Evolutionary conservation across 2,888 invertebrate species (phyloP), one percentile per base, ranked within the genome.

Genomic region (Eudemis profundana): DNA sequence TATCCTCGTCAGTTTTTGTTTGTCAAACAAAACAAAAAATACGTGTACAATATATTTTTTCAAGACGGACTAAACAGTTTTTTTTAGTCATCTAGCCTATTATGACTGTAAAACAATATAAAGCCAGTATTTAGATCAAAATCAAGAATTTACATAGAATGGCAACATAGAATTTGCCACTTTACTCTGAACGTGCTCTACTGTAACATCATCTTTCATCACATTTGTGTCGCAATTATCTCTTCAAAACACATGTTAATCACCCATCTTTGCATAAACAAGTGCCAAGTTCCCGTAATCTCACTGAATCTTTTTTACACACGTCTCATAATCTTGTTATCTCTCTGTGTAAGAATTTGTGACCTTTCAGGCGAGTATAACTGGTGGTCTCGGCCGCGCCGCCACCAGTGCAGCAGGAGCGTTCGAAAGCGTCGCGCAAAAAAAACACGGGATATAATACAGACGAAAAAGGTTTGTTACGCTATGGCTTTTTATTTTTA

Each of bases 301-400:
- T n/a, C 38, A 7, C 40, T 54, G 38, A n/a, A 40, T 40, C 54
- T 54, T 54, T 53, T 54, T 42, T 23, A 53, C 38, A 54, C 54
- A 40, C 23, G 27, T 15, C n/a, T 8, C 36, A n/a, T n/a, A 21
- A 14, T 14, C 36, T 7, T 15, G 53, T 54, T 54, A 50, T 40
- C 60, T 60, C 7, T n/a, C 7, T 23, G 21, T 27, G 15, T 4
- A 56, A n/a, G 47, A 49, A 36, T 46, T 60, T 15, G 59, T 49
- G 59, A 60, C 59, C 40, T 40, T 60, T 60, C 50, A 29, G 50
- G 0, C 49, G 12, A 8, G 8, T 53, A 59, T 59, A 60, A 60
- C 49, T 27, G 49, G 17, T 38, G 38, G 7, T 47, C 27, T 40
- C 27, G 49, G 4, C 7, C 15, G 49, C 23, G 38, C 1, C 60